These are phyloP conservation scores for Archivesica marissinica DNA, from an alignment of 1,140 invertebrate species.

Conservation along the genomic window DNA sequence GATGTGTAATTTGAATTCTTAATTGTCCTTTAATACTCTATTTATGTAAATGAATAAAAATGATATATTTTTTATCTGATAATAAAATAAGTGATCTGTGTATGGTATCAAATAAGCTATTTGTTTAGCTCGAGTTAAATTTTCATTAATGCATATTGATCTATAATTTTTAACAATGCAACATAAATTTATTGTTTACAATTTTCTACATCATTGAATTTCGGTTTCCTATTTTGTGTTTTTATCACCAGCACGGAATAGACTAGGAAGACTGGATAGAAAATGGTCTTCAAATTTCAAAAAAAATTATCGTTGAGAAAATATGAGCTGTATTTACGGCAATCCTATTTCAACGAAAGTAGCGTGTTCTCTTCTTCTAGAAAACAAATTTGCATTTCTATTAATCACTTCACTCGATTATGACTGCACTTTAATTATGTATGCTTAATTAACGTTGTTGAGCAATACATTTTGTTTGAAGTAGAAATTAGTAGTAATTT, in stretches of 20 bases:
- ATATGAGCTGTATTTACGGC: neutral
- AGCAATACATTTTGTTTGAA: no score
- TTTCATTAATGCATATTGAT: constrained; percentile 10
- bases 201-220: constrained; percentile 34
- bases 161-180: constrained; percentile 46
- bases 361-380: no score
- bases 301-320: neutral
- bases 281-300: constrained; percentile 16
- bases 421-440: no score
- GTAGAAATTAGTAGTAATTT: no score
- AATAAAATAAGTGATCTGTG: neutral
- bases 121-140: constrained; percentile 28
- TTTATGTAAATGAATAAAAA: constrained; percentile 41
- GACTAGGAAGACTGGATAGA: constrained; percentile 36
- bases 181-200: constrained; percentile 33
- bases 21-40: constrained; percentile 43
- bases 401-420: no score
- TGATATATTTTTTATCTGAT: constrained; percentile 6
- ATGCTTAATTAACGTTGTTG: no score
- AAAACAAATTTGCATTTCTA: no score
- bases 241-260: constrained; percentile 25
- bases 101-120: constrained; percentile 11
- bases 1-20: constrained; percentile 20
- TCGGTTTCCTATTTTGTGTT: neutral
- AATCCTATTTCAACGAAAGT: constrained; percentile 9